These are phyloP conservation scores for Nycticorax nycticorax DNA, from an alignment of 2,113 vertebrate species.

Conservation along the genomic window DNA sequence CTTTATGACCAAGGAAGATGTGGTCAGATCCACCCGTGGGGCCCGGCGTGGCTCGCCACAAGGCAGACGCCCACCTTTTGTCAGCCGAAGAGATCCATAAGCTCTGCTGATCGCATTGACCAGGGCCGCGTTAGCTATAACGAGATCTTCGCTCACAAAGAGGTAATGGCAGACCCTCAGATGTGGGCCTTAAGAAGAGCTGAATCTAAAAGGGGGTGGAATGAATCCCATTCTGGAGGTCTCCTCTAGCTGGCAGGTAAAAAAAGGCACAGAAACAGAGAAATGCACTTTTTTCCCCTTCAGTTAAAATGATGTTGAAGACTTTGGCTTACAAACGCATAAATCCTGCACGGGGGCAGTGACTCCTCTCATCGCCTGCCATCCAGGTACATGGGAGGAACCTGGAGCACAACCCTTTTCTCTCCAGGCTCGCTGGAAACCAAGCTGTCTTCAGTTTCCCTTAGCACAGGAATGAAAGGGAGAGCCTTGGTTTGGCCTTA, in stretches of 20 bases:
- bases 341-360: background rate
- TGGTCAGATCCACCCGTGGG: too few species aligned
- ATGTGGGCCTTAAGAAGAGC: background rate
- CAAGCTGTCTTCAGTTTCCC: background rate
- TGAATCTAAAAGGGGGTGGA: background rate
- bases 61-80: too few species aligned
- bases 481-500: background rate
- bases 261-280: background rate
- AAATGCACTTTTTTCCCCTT: fast-evolving
- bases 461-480: background rate
- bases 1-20: background rate
- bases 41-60: background rate
- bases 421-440: background rate
- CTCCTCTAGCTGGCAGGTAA: background rate
- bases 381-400: too few species aligned
- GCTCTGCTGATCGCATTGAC: background rate
- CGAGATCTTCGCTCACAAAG: background rate
- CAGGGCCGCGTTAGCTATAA: fast-evolving
- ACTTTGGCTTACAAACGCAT: fast-evolving
- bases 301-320: background rate
- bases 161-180: fast-evolving
- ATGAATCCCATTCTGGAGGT: fast-evolving
- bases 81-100: background rate
- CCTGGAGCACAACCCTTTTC: background rate
- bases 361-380: fast-evolving